Percentiles rank a stretch among this genome's conserved stretches.
These are phyloP conservation scores for Eufriesea mexicana DNA, from an alignment of 1,140 invertebrate genomes.

Conservation along the genomic window DNA sequence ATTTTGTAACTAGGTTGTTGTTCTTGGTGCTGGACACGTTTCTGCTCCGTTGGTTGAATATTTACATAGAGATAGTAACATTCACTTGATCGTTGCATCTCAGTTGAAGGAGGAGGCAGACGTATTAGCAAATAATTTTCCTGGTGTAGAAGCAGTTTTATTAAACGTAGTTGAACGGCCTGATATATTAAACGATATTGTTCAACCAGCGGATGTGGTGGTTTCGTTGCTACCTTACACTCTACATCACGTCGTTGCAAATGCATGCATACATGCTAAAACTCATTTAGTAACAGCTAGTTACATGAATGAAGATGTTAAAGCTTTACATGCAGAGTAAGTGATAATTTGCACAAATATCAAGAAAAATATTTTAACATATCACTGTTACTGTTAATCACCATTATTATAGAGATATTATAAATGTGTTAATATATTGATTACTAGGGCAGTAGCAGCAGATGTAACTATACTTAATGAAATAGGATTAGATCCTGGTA, in stretches of 20 bases:
- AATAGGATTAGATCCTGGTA: slow-evolving; percentile 98
- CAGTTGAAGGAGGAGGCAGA: slow-evolving; percentile 95
- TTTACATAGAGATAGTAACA: slow-evolving; percentile 90
- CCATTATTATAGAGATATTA: neutral
- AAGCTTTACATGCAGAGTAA: slow-evolving; percentile 90
- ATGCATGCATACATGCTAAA: slow-evolving; percentile 92
- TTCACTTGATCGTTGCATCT: slow-evolving; percentile 93
- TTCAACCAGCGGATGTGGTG: slow-evolving; percentile 89
- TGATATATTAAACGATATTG: slow-evolving; percentile 88
- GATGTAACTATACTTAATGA: slow-evolving; percentile 96
- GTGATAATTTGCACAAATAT: slow-evolving; percentile 55
- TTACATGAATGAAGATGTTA: slow-evolving; percentile 94
- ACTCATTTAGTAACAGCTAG: slow-evolving; percentile 98
- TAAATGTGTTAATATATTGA: neutral
- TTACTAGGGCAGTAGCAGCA: slow-evolving; percentile 88
- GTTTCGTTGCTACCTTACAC: slow-evolving; percentile 97
- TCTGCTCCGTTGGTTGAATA: slow-evolving; percentile 97
- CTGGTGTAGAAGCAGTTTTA: slow-evolving; percentile 91
- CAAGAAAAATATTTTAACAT: neutral
- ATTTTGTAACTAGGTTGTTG: slow-evolving; percentile 85
- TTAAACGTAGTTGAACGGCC: slow-evolving; percentile 90
- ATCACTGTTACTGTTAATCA: too few species aligned
- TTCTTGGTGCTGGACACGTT: slow-evolving; percentile 98
- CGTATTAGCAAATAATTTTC: slow-evolving; percentile 88
- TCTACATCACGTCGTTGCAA: slow-evolving; percentile 93